Base-by-base conservation (phyloP, 1,140 invertebrate genomes). In the Drosophila kepulauana region DNA sequence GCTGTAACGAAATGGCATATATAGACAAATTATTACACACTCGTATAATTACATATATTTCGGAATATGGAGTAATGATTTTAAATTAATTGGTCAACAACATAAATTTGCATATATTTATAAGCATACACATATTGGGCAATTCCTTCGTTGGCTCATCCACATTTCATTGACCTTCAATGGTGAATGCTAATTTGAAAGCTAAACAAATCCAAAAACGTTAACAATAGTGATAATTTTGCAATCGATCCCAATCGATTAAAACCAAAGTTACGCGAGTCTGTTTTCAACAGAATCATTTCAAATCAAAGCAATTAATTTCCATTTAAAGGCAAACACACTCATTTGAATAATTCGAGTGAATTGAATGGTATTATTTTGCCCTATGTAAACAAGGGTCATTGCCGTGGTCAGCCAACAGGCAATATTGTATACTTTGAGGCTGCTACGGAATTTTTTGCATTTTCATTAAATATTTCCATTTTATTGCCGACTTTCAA, bases 121-220 rank as follows among this genome's bases (percentile, higher is more conserved):
- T 54, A 33, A 15, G 28, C 20, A 30, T 15, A 30, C 16, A 15
- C 15, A 41, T 5, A 33, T 86, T 76, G 69, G 46, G 82, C 61
- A 86, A 88, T 64, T 16, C 15, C n/a, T 25, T 25, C 33, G 70
- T 59, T 80, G 64, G 66, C 58, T 63, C 64, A 56, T 52, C 54
- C 65, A 70, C 78, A 85, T 89, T 89, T 89, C 85, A 81, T 89
- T 89, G 85, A 89, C 85, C 85, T 89, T 89, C 85, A 69, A 16
- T 65, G 63, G 48, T 72, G 10, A 76, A 81, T 79, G 78, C 58
- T 76, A 89, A 89, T 89, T 56, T 49, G 67, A 71, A 81, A 64
- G 59, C 72, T 64, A 89, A 84, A 76, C 73, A 84, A 78, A 78
- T 30, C 65, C 30, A 74, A 63, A 67, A 66, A 66, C 30, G 43